A percentile compares a stretch with the other conserved stretches of the same genome.
Conservation (phyloP, 2,113 vertebrate species). For the Esox niger region DNA sequence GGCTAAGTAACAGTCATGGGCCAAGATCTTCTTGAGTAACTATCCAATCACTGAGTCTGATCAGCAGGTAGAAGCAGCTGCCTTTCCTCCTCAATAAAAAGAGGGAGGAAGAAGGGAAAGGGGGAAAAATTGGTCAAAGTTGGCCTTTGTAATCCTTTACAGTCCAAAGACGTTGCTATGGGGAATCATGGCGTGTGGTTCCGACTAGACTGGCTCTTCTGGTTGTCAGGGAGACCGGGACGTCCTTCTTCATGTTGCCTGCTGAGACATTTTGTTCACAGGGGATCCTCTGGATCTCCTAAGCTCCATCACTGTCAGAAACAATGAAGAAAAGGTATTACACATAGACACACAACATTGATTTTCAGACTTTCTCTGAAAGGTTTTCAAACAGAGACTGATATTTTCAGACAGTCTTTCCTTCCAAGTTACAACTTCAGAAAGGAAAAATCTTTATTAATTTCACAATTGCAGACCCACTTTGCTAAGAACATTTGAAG, state of each 20-base stretch:
- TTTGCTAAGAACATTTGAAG: background rate
- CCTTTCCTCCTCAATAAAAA: constrained; percentile 21
- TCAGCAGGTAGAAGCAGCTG: constrained; percentile 10
- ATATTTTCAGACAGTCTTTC: background rate
- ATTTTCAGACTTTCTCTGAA: background rate
- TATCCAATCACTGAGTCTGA: constrained; percentile 39
- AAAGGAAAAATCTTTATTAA: no score
- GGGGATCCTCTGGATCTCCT: constrained; percentile 39
- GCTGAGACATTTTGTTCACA: constrained; percentile 46
- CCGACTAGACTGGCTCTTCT: constrained; percentile 49
- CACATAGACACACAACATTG: background rate
- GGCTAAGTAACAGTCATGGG: constrained; percentile 66
- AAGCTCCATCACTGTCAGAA: constrained; percentile 59
- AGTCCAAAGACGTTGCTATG: constrained; percentile 25
- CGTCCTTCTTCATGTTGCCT: constrained; percentile 68
- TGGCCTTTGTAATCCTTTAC: constrained; percentile 14
- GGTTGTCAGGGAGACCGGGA: constrained; percentile 31
- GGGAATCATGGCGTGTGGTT: constrained; percentile 44
- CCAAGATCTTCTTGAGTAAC: constrained; percentile 46
- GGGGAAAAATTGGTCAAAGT: background rate
- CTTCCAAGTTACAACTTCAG: background rate
- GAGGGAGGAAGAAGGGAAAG: constrained; percentile 1
- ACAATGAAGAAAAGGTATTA: constrained; percentile 38
- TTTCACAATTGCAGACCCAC: no score
- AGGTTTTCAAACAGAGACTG: background rate